A percentile compares a stretch with the other conserved stretches of the same genome.
These are phyloP conservation scores for Sorex araneus DNA, from an alignment of 2,113 vertebrate genomes.

Conservation along the genomic window DNA sequence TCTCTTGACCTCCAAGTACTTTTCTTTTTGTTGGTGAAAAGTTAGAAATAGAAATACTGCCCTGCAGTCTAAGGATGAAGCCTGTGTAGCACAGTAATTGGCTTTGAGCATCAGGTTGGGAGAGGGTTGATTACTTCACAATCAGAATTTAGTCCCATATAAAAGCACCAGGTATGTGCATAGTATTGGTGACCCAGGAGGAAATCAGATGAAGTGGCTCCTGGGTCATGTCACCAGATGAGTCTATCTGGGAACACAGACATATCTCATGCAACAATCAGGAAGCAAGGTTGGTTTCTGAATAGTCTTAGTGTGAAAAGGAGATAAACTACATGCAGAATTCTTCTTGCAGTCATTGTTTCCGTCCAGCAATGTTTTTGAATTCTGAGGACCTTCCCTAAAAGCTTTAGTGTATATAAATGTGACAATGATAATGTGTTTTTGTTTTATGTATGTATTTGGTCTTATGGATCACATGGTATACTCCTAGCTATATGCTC, in stretches of 20 bases:
- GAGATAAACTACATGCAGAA: background rate
- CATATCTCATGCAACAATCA: background rate
- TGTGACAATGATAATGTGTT: too few relatives aligned
- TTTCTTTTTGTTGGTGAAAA: background rate
- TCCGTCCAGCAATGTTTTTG: background rate
- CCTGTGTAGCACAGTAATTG: background rate
- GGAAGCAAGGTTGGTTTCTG: background rate
- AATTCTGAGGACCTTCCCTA: background rate
- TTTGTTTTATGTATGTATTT: too few relatives aligned
- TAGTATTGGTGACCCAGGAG: fast-evolving
- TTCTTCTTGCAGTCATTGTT: fast-evolving
- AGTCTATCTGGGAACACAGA: background rate
- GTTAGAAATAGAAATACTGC: background rate
- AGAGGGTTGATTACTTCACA: background rate
- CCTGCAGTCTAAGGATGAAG: fast-evolving
- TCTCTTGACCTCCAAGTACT: too few relatives aligned
- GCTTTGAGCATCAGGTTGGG: too few relatives aligned
- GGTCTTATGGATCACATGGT: too few relatives aligned
- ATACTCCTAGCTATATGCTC: too few relatives aligned
- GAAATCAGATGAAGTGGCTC: fast-evolving
- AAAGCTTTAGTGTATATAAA: background rate
- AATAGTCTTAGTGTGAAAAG: background rate
- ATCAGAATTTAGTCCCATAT: background rate
- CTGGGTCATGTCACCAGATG: too few relatives aligned
- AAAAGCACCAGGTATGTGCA: background rate